These are phyloP conservation scores for Caenorhabditis panamensis DNA, from an alignment of 2,888 invertebrate genomes.

Conservation along the genomic window DNA sequence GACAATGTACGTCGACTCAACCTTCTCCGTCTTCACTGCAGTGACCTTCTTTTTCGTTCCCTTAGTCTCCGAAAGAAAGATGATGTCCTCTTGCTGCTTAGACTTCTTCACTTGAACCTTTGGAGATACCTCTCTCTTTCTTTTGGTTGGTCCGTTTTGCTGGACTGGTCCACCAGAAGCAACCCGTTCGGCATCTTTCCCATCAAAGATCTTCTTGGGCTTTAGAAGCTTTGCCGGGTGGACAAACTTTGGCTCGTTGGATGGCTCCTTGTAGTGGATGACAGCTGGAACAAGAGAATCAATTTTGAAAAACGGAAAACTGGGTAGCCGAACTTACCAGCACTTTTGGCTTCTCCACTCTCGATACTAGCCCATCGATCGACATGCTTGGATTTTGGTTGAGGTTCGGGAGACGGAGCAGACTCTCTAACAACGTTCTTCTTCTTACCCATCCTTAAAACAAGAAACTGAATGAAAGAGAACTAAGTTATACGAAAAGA, in stretches of 20 bases:
- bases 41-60: conserved; percentile 8
- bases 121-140: conserved; percentile 25
- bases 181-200: conserved; percentile 23
- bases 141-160: conserved; percentile 21
- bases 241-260: conserved; percentile 45
- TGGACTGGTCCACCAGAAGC: not conserved
- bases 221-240: conserved; percentile 53
- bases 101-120: conserved; percentile 11
- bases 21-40: not conserved
- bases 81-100: conserved; percentile 18
- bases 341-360: conserved; percentile 47
- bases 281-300: conserved; percentile 31
- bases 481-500: not conserved
- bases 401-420: not conserved
- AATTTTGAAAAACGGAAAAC: not conserved
- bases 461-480: not conserved
- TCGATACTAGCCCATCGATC: conserved; percentile 65
- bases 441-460: conserved; percentile 36
- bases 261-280: conserved; percentile 38
- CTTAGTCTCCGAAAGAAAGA: conserved; percentile 3
- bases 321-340: conserved; percentile 8
- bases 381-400: conserved; percentile 13
- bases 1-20: conserved; percentile 31
- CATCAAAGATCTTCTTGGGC: conserved; percentile 44
- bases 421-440: conserved; percentile 9